Conservation (phyloP, 2,797 vertebrate genomes). For the Gila robusta region DNA sequence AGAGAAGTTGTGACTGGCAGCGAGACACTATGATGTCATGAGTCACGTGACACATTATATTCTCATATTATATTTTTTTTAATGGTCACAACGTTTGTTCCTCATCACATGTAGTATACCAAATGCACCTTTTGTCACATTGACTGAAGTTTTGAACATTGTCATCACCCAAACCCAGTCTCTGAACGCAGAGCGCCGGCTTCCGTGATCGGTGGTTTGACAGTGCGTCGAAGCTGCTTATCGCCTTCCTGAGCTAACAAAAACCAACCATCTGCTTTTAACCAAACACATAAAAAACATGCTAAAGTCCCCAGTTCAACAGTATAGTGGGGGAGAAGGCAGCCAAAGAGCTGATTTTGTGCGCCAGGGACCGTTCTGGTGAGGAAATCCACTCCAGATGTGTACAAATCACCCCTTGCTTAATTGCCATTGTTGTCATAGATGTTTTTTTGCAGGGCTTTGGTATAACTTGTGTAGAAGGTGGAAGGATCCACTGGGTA, state of each 20-base stretch:
- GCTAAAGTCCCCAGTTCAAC: slow-evolving; percentile 60
- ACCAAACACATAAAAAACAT: slow-evolving; percentile 65
- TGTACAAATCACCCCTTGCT: slow-evolving; percentile 71
- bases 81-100: neutral
- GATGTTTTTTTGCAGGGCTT: slow-evolving; percentile 62
- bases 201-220: slow-evolving; percentile 43
- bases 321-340: slow-evolving; percentile 45
- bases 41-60: neutral
- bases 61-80: neutral
- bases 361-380: slow-evolving; percentile 64
- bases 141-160: slow-evolving; percentile 4
- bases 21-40: neutral
- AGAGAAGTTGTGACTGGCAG: too few relatives aligned
- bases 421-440: slow-evolving; percentile 73
- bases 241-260: slow-evolving; percentile 66
- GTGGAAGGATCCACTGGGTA: slow-evolving; percentile 17
- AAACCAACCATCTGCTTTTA: slow-evolving; percentile 77
- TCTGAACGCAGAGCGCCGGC: neutral
- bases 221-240: slow-evolving; percentile 68
- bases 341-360: slow-evolving; percentile 39
- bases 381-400: slow-evolving; percentile 80
- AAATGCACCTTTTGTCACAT: neutral
- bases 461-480: slow-evolving; percentile 35
- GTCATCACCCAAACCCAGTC: slow-evolving; percentile 7
- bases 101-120: neutral